Percentiles rank a stretch among this genome's conserved stretches.
Evolutionary conservation across 2,797 vertebrate species (phyloP).

Genomic region (Telmatherina bonti): DNA sequence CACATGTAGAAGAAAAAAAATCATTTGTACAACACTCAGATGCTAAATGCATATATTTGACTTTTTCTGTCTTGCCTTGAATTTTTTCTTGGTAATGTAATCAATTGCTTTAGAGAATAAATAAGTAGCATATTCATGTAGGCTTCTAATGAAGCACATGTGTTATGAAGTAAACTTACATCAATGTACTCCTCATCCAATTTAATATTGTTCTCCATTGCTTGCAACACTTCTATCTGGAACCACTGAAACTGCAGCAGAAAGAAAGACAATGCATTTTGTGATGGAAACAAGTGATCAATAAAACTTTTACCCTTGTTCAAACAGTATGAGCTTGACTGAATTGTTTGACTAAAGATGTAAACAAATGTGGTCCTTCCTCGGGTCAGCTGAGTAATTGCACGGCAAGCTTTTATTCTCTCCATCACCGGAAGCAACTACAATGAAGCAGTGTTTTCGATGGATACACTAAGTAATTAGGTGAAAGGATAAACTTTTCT

Average conservation of each 20-base stretch:
- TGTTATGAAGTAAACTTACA: slow-evolving; percentile 70
- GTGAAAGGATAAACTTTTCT: background rate
- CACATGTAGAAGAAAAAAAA: background rate
- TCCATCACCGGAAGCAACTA: slow-evolving; percentile 7
- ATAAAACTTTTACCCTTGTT: slow-evolving; percentile 1
- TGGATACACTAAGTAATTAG: background rate
- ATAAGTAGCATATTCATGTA: background rate
- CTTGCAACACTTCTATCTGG: slow-evolving; percentile 91
- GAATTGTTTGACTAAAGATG: slow-evolving; percentile 40
- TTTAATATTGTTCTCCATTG: slow-evolving; percentile 95
- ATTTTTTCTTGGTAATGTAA: background rate
- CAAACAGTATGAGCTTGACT: slow-evolving; percentile 9
- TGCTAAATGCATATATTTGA: too few relatives aligned
- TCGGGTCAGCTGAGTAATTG: slow-evolving; percentile 32
- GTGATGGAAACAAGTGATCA: background rate
- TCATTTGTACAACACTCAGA: too few relatives aligned
- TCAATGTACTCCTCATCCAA: slow-evolving; percentile 95
- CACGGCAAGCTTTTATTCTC: slow-evolving; percentile 15
- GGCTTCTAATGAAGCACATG: too few relatives aligned
- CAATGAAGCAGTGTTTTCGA: slow-evolving; percentile 9
- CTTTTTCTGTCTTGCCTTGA: background rate
- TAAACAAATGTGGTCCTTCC: slow-evolving; percentile 42
- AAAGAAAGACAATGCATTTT: slow-evolving; percentile 1
- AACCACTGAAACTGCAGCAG: slow-evolving; percentile 90
- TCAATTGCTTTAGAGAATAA: background rate